Evolutionary conservation across 2,888 invertebrate genomes (phyloP).

Genomic region (Tridacna crocea): DNA sequence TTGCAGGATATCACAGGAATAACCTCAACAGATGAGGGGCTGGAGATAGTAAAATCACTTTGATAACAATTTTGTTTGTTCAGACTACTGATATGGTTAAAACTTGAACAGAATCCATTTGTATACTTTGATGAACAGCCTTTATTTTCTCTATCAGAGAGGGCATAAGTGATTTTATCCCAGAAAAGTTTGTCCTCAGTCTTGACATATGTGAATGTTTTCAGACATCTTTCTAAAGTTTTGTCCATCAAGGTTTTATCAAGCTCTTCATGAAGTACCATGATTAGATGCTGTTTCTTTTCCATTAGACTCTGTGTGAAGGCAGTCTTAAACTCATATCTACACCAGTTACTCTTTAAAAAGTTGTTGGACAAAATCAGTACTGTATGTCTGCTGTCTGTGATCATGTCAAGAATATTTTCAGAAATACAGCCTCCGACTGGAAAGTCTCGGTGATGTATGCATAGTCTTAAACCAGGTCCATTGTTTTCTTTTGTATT

Average conservation of each 20-base stretch:
- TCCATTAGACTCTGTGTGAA: constrained; percentile 92
- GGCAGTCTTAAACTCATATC: constrained; percentile 94
- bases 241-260: constrained; percentile 93
- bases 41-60: neutral
- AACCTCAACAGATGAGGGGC: too few relatives aligned
- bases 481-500: constrained; percentile 87
- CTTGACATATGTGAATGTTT: constrained; percentile 92
- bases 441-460: constrained; percentile 75
- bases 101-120: neutral
- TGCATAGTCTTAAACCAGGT: constrained; percentile 87
- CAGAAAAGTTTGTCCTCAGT: constrained; percentile 97
- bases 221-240: constrained; percentile 93
- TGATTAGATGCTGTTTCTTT: constrained; percentile 91
- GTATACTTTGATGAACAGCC: neutral
- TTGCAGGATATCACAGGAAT: too few relatives aligned
- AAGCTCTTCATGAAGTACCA: constrained; percentile 92
- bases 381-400: constrained; percentile 93
- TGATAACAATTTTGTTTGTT: neutral
- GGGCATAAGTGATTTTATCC: constrained; percentile 94
- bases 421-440: constrained; percentile 88
- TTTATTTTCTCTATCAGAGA: constrained; percentile 86
- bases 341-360: constrained; percentile 95
- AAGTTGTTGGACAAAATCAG: constrained; percentile 95
- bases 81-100: neutral
- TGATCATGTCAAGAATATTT: constrained; percentile 94